Evolutionary conservation across 2,797 vertebrate genomes (phyloP).

Genomic region (Esox masquinongy): DNA sequence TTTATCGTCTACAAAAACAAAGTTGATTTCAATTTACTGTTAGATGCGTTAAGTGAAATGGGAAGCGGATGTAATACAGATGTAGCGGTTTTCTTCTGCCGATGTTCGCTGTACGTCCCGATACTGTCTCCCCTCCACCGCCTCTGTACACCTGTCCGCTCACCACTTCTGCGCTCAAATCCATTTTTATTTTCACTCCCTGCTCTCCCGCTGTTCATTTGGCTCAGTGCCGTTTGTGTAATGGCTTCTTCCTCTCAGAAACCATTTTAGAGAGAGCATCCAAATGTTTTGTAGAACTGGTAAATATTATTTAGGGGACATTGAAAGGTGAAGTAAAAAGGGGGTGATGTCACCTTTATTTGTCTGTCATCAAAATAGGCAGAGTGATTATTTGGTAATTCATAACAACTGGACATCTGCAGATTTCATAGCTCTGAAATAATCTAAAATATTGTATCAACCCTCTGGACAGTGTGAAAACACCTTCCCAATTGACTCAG

Average conservation of each 20-base stretch:
- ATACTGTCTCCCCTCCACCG: background rate
- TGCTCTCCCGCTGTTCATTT: slow-evolving; percentile 8
- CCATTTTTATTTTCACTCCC: slow-evolving; percentile 6
- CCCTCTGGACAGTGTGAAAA: background rate
- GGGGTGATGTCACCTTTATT: background rate
- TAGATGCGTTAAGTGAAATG: background rate
- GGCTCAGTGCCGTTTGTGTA: background rate
- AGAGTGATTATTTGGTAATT: background rate
- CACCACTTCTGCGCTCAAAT: background rate
- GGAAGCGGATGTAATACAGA: background rate
- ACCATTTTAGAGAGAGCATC: background rate
- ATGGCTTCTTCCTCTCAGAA: background rate
- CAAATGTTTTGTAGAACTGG: background rate
- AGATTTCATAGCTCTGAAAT: background rate
- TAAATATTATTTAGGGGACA: background rate
- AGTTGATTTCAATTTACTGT: background rate
- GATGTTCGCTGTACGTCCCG: background rate
- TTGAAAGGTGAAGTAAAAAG: background rate
- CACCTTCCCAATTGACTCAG: background rate
- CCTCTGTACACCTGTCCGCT: background rate
- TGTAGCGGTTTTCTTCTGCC: no score
- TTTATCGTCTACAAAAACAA: background rate
- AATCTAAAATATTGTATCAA: background rate
- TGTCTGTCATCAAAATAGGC: background rate
- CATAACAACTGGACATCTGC: background rate